phyloP scores from a whole-genome alignment of 2,113 vertebrate genomes.

The Ailuropoda melanoleuca region DNA sequence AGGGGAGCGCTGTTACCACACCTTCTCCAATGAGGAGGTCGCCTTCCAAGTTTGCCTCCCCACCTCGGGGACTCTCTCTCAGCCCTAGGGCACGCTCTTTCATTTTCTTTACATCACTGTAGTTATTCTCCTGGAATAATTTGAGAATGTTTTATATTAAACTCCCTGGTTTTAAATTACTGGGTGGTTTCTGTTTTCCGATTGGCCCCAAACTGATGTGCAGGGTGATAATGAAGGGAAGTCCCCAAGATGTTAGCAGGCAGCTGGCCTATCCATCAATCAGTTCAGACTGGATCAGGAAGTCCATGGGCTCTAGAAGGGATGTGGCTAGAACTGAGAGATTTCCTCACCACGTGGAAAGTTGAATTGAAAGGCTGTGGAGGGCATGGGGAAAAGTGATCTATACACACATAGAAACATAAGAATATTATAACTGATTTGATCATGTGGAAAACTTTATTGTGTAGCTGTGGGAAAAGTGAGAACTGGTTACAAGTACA shows the following conservation, averaged over 20 bases:
- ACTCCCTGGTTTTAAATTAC: background rate
- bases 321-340: background rate
- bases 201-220: background rate
- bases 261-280: background rate
- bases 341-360: background rate
- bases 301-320: background rate
- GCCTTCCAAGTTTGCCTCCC: background rate
- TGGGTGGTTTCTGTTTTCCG: background rate
- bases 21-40: background rate
- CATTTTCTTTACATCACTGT: background rate
- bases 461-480: background rate
- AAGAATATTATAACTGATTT: background rate
- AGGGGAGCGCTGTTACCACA: background rate
- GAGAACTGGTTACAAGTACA: background rate
- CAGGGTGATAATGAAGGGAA: background rate
- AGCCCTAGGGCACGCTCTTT: background rate
- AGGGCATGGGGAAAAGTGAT: background rate
- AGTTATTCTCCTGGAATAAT: background rate
- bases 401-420: background rate
- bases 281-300: background rate
- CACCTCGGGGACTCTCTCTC: background rate
- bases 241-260: too few relatives aligned
- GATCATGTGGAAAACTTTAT: background rate
- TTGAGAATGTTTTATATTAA: background rate
- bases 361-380: background rate